Evolutionary conservation across 2,113 vertebrate species (phyloP), one percentile per base, ranked within the genome.

Genomic region (Neolamprologus ventralis): DNA sequence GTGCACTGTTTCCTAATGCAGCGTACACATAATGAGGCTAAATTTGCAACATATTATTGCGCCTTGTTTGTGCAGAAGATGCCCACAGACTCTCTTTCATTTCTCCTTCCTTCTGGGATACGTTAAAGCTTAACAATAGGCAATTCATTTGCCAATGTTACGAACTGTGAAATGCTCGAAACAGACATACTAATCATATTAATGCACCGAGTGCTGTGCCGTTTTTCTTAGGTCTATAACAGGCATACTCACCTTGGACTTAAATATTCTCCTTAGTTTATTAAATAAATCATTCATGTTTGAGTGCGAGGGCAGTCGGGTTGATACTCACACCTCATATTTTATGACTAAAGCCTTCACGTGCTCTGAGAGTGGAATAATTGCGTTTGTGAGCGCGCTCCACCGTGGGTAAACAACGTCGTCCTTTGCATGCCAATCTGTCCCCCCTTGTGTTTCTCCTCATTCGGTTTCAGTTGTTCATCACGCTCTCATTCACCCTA

Each of bases 1-100:
- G 51, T 68, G 81, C 31, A 23, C 87, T 88, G 83, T 91, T 94
- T 93, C 86, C 86, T 89, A 86, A 91, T 89, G 85, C 84, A 51
- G 81, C 87, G 79, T 90, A 83, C 90, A 80, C 85, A 63, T 87
- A 89, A 89, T 88, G 85, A 93, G 93, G 86, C 82, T 84, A 42
- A 87, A 91, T 80, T 42, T 7, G 60, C 68, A 54, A 28, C 65
- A 78, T 42, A 57, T 82, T 91, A 88, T 79, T 87, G 82, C 68
- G 35, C 86, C 57, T 37, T 65, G 57, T 91, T 92, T 87, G 80
- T 88, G 82, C 82, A 82, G 33, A 83, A 83, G 37, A 88, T 86
- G 78, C 87, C 87, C 80, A 83, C 55, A 90, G 81, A 86, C 75
- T 71, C 55, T 60, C 88, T 93, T 90, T 92, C 80, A 91, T 82